phyloP scores from a whole-genome alignment of 2,888 invertebrate genomes.

The Eudemis profundana region DNA sequence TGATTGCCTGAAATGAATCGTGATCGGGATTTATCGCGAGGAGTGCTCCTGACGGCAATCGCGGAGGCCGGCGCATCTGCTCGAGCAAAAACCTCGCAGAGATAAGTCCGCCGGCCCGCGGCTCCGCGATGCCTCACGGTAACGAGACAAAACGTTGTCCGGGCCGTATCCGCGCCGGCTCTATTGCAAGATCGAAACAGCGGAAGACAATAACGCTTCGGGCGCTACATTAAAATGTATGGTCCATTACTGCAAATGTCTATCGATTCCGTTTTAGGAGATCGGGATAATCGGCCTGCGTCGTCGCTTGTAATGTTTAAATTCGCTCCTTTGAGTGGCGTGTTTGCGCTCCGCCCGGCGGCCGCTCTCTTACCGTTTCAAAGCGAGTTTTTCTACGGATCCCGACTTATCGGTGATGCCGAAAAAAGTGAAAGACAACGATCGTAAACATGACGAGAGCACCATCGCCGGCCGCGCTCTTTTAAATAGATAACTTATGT shows the following conservation, averaged over 20 bases:
- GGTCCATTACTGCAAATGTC: constrained; percentile 30
- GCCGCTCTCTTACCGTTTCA: constrained; percentile 2
- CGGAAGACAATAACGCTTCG: constrained; percentile 13
- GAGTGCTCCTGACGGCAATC: constrained; percentile 13
- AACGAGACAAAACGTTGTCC: constrained; percentile 8
- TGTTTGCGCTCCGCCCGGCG: constrained; percentile 6
- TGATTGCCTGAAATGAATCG: constrained; percentile 32
- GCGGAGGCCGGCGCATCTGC: constrained; percentile 23
- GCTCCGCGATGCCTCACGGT: not conserved
- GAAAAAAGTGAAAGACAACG: constrained; percentile 30
- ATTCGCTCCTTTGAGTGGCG: constrained; percentile 25
- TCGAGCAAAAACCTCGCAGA: constrained; percentile 19
- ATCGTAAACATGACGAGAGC: constrained; percentile 23
- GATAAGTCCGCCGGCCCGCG: constrained; percentile 10
- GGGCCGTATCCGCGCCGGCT: not conserved
- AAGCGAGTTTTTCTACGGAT: constrained; percentile 21
- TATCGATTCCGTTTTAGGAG: constrained; percentile 20
- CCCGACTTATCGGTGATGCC: constrained; percentile 15
- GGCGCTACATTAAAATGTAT: constrained; percentile 35
- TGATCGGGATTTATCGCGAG: constrained; percentile 28
- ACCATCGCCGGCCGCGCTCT: constrained; percentile 17
- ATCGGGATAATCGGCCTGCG: constrained; percentile 19
- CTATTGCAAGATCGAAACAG: constrained; percentile 11
- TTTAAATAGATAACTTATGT: constrained; percentile 41
- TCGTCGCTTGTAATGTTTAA: constrained; percentile 11